A percentile compares a stretch with the other conserved stretches of the same genome.
These are phyloP conservation scores for Polymixis lichenea DNA, from an alignment of 2,888 invertebrate genomes.

Conservation along the genomic window DNA sequence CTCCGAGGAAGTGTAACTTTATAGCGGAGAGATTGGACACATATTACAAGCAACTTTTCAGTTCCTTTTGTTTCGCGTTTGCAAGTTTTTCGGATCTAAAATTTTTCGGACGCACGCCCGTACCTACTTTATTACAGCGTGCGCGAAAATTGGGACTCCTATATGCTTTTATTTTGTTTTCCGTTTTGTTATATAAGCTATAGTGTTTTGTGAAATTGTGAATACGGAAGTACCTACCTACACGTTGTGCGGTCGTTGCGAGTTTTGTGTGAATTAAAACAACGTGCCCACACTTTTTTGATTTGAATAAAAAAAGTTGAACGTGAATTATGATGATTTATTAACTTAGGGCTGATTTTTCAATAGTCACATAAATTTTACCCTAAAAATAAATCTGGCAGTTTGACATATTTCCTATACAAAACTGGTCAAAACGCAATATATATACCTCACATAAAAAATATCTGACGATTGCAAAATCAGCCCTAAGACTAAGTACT, in stretches of 20 bases:
- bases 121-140: constrained; percentile 33
- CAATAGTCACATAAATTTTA: too few relatives aligned
- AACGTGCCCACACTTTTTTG: too few relatives aligned
- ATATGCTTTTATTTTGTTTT: constrained; percentile 28
- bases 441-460: too few relatives aligned
- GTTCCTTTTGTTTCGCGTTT: constrained; percentile 48
- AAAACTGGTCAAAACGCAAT: too few relatives aligned
- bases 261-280: constrained; percentile 6
- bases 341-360: too few relatives aligned
- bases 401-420: too few relatives aligned
- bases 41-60: constrained; percentile 66
- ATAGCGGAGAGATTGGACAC: constrained; percentile 78
- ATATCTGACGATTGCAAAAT: too few relatives aligned
- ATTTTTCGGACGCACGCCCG: constrained; percentile 31
- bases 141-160: constrained; percentile 10
- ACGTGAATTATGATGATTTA: background rate
- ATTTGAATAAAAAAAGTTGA: too few relatives aligned
- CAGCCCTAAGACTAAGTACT: too few relatives aligned
- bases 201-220: constrained; percentile 5
- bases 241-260: background rate
- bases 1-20: constrained; percentile 71
- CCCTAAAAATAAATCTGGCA: too few relatives aligned
- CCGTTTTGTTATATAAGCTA: constrained; percentile 16
- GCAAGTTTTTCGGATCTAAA: constrained; percentile 51
- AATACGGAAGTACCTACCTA: constrained; percentile 10